Evolutionary conservation across 2,888 invertebrate genomes (phyloP), one percentile per base, ranked within the genome.

Genomic region (Eremobia ochroleuca): DNA sequence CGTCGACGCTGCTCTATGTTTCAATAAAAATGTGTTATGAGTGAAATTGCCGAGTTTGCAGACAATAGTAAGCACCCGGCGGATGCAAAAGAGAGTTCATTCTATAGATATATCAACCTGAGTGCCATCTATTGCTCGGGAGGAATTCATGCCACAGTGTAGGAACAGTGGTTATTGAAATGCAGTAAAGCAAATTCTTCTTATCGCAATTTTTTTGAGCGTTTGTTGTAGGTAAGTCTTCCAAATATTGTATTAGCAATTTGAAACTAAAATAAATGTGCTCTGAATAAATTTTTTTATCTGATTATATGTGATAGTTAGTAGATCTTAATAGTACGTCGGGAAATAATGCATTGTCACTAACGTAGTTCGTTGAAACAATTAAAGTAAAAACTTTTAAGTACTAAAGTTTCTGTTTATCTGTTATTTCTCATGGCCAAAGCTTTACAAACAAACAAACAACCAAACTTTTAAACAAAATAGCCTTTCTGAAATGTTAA

Each of bases 1-100:
- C 4, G 4, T 11, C n/a, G n/a, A n/a, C 11, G 52, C 1, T 11
- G n/a, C 11, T 25, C 25, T 52, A 25, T 52, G 25, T 52, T 52
- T 55, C 15, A 66, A 40, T 21, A 46, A n/a, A 37, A 61, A 73
- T 34, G 25, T 80, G 8, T 46, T 28, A 11, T 25, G 28, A 52
- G 37, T 59, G 2, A 55, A 77, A 69, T 18, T 74, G 46, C 74
- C 15, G 13, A 43, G 71, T 78, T 43, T 18, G 15, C 61, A 52
- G 37, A 71, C 62, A 71, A 64, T 65, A 34, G 55, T 73, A 21
- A 28, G n/a, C n/a, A 21, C 55, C n/a, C 46, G 28, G 58, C 6
- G 72, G 71, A 80, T 49, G 72, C 75, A 81, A 43, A 62, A 40
- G 43, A 61, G 61, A 62, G 65, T 75, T 55, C 11, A 68, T 58